Evolutionary conservation across 2,888 invertebrate species (phyloP).

Genomic region (Rapana venosa): DNA sequence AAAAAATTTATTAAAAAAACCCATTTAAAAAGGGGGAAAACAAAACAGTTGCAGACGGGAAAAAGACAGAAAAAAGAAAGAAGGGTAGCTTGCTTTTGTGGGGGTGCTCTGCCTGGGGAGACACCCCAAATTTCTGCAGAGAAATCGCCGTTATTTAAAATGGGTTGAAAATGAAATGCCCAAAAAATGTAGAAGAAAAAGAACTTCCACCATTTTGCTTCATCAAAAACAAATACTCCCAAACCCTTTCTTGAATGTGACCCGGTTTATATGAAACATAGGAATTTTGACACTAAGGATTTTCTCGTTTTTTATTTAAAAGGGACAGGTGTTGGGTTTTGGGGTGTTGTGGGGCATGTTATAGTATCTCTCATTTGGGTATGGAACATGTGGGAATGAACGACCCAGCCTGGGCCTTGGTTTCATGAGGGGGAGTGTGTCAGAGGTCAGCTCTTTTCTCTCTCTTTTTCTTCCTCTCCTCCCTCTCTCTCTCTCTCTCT

Average conservation of each 20-base stretch:
- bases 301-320: neutral
- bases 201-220: too few relatives aligned
- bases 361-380: constrained; percentile 70
- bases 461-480: neutral
- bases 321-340: neutral
- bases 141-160: too few relatives aligned
- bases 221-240: too few relatives aligned
- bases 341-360: constrained; percentile 33
- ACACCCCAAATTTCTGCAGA: too few relatives aligned
- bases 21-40: too few relatives aligned
- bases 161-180: too few relatives aligned
- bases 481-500: neutral
- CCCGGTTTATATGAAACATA: neutral
- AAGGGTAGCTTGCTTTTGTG: too few relatives aligned
- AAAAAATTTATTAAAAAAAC: too few relatives aligned
- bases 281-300: neutral
- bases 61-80: too few relatives aligned
- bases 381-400: constrained; percentile 67
- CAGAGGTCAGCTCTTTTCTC: constrained; percentile 35
- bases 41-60: too few relatives aligned
- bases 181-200: too few relatives aligned
- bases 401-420: constrained; percentile 67
- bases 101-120: too few relatives aligned
- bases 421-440: constrained; percentile 62
- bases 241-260: neutral